Evolutionary conservation across 2,113 vertebrate species (phyloP), one percentile per base, ranked within the genome.

Genomic region (Mugil cephalus): DNA sequence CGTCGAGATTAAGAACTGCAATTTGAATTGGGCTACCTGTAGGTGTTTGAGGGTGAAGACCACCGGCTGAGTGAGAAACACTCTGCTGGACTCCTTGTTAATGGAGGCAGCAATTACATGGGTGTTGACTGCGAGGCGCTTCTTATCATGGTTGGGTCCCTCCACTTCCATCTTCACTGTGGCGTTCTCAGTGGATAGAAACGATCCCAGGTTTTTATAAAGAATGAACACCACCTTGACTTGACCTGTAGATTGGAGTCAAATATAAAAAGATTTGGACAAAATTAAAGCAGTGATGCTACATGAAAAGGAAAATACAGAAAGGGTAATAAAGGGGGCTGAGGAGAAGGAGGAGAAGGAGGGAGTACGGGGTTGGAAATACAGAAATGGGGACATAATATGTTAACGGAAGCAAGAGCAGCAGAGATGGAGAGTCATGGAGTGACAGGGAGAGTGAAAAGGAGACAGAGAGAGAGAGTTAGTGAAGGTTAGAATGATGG

Each of bases 161-260:
- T 96, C 96, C 9, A 94, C 79, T 0, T 95, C 96, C 92, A 96
- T 94, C 88, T 96, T 96, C 71, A 97, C 94, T 0, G 95, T 97
- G 82, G 96, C 96, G 0, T 98, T 97, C 88, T 97, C 96, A 0
- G 96, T 98, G 66, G 96, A 96, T 77, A 98, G 91, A 77, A 98
- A 98, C 38, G 94, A 91, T 12, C 96, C 96, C 92, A 98, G 84
- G 82, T 98, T 97, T 88, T 98, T 97, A 88, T 97, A 98, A 6
- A 97, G 93, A 45, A 96, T 93, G 74, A 97, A 97, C 53, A 98
- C 96, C 47, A 98, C 96, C 87, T 97, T 98, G 78, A 97, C 96
- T 85, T 97, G 96, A 69, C 96, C 96, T 98, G 90, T 34, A 63
- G 3, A 24, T 13, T 34, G 67, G 47, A 73, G n/a, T 48, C 45